Conservation (phyloP, 2,888 invertebrate genomes). For the Habroteleia sp. region DNA sequence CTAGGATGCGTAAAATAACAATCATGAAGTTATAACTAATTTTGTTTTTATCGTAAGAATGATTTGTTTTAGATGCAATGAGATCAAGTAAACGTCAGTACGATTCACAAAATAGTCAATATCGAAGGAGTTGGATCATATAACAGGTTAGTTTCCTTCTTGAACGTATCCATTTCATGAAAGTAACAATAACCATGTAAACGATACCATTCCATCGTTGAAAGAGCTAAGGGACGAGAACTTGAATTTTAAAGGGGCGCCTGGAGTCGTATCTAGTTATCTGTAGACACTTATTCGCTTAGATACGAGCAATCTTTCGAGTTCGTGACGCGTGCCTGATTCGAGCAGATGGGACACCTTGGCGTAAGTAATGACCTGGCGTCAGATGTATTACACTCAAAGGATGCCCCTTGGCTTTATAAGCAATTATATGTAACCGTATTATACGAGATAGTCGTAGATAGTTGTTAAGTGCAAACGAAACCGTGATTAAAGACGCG, state of each 20-base stretch:
- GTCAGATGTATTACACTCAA: slow-evolving; percentile 48
- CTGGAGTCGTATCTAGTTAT: slow-evolving; percentile 46
- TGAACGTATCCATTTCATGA: slow-evolving; percentile 24
- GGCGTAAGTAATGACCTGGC: slow-evolving; percentile 54
- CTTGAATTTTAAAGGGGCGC: slow-evolving; percentile 34
- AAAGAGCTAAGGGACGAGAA: slow-evolving; percentile 23
- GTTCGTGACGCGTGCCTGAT: slow-evolving; percentile 54
- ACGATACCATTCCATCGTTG: slow-evolving; percentile 12
- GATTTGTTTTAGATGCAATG: too few species aligned
- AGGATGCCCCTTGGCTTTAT: slow-evolving; percentile 52
- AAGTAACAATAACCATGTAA: slow-evolving; percentile 37
- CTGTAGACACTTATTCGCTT: slow-evolving; percentile 37
- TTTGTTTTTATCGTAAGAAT: too few species aligned
- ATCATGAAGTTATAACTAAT: too few species aligned
- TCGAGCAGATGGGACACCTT: slow-evolving; percentile 51
- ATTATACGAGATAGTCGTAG: slow-evolving; percentile 35
- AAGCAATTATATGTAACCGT: slow-evolving; percentile 52
- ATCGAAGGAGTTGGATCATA: too few species aligned
- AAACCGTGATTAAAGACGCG: slow-evolving; percentile 27
- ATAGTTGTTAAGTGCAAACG: slow-evolving; percentile 26
- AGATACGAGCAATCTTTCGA: slow-evolving; percentile 50
- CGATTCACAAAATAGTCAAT: too few species aligned
- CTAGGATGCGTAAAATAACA: too few species aligned
- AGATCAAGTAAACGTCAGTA: too few species aligned
- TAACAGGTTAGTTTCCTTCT: slow-evolving; percentile 19